These are phyloP conservation scores for Phoenicopterus ruber DNA, from an alignment of 2,113 vertebrate genomes.

Conservation along the genomic window DNA sequence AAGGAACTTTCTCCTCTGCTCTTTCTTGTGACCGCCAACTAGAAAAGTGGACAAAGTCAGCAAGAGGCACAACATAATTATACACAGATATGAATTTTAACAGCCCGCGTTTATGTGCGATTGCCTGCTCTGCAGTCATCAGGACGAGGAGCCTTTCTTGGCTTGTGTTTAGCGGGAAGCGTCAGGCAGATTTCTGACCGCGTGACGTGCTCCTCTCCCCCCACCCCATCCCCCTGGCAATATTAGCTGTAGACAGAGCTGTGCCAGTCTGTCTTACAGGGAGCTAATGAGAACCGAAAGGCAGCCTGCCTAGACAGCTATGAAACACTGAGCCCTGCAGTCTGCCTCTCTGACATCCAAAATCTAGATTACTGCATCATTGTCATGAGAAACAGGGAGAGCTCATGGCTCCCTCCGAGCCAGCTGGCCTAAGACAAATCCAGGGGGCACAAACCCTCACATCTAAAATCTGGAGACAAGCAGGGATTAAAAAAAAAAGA, in stretches of 20 bases:
- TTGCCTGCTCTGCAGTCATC: background rate
- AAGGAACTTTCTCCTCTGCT: background rate
- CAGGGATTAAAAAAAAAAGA: background rate
- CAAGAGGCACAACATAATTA: background rate
- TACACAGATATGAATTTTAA: background rate
- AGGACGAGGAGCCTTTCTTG: background rate
- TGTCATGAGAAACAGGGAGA: background rate
- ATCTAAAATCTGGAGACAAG: background rate
- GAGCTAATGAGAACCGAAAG: background rate
- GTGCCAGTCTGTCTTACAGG: background rate
- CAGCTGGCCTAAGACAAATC: background rate
- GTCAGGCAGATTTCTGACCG: background rate
- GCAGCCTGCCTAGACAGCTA: background rate
- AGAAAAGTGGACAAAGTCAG: background rate
- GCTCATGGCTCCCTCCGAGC: background rate
- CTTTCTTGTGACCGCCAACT: background rate
- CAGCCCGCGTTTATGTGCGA: background rate
- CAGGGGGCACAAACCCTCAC: background rate
- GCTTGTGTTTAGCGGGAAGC: background rate
- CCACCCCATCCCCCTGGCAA: background rate
- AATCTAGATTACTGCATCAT: background rate
- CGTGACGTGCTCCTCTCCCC: rapidly evolving
- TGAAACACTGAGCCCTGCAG: background rate
- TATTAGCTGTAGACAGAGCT: background rate
- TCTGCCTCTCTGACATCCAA: background rate